phyloP scores from a whole-genome alignment of 2,797 vertebrate genomes.

The Aeoliscus strigatus region DNA sequence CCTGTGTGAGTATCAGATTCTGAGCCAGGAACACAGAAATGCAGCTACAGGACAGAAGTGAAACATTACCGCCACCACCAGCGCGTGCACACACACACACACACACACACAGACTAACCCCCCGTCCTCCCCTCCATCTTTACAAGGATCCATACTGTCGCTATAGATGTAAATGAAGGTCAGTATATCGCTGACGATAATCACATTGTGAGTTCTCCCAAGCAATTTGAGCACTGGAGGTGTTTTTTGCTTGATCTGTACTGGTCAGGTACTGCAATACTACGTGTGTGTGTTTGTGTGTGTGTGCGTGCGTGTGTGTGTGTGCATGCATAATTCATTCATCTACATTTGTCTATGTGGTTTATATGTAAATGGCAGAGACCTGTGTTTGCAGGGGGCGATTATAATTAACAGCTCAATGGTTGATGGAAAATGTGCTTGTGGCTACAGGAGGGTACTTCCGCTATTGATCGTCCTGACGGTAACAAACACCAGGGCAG shows the following conservation, averaged over 20 bases:
- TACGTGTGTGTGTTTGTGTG: too few relatives aligned
- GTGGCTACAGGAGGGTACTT: constrained; percentile 17
- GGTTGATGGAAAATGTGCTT: constrained; percentile 27
- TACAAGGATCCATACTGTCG: constrained; percentile 44
- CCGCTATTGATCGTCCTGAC: constrained; percentile 27
- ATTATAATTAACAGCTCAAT: constrained; percentile 45
- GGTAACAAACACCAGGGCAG: constrained; percentile 3
- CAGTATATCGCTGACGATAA: constrained; percentile 50
- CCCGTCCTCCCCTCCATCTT: constrained; percentile 21
- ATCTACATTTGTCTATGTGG: constrained; percentile 10
- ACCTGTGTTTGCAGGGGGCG: constrained; percentile 26
- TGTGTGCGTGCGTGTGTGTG: constrained; percentile 14
- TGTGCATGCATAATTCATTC: constrained; percentile 10
- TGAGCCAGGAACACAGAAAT: constrained; percentile 42
- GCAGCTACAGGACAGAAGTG: constrained; percentile 39
- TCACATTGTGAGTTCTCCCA: constrained; percentile 30
- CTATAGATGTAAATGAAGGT: constrained; percentile 60
- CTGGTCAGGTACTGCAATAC: too few relatives aligned
- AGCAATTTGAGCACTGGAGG: too few relatives aligned
- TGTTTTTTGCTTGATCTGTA: too few relatives aligned
- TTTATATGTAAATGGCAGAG: constrained; percentile 27
- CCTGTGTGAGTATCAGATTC: constrained; percentile 53
- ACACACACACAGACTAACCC: background rate
- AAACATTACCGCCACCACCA: constrained; percentile 21
- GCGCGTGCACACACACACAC: constrained; percentile 3